Percentiles rank a stretch among this genome's conserved stretches.
phyloP scores from a whole-genome alignment of 2,113 vertebrate genomes.

The Anhinga rufa region DNA sequence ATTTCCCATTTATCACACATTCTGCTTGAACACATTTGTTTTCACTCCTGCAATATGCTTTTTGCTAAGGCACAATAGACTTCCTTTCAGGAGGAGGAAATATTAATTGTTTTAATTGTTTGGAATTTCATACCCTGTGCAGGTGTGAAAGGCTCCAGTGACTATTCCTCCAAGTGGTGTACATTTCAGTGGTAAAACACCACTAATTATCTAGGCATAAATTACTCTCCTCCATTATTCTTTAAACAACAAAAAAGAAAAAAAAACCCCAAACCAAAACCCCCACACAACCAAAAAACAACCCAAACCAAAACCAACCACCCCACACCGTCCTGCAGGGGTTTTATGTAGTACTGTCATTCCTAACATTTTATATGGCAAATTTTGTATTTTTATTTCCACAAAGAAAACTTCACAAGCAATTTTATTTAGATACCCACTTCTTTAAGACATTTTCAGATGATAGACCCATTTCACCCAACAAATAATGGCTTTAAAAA shows the following conservation, averaged over 20 bases:
- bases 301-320: no score
- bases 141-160: constrained; percentile 37
- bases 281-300: background rate
- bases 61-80: background rate
- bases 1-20: background rate
- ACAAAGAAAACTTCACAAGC: background rate
- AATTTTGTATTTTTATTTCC: background rate
- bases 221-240: background rate
- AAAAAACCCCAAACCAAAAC: no score
- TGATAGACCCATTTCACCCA: background rate
- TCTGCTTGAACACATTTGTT: background rate
- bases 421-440: background rate
- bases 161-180: background rate
- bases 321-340: background rate
- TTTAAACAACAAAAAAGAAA: background rate
- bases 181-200: constrained; percentile 43
- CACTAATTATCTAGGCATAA: constrained; percentile 34
- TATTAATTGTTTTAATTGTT: constrained; percentile 25
- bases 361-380: background rate
- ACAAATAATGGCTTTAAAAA: background rate
- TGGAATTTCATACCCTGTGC: constrained; percentile 40
- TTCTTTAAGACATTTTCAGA: background rate
- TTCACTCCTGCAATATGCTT: background rate
- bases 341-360: background rate
- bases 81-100: background rate